A percentile compares a stretch with the other conserved stretches of the same genome.
phyloP scores from a whole-genome alignment of 2,888 invertebrate species.

The Epirrita christyi region DNA sequence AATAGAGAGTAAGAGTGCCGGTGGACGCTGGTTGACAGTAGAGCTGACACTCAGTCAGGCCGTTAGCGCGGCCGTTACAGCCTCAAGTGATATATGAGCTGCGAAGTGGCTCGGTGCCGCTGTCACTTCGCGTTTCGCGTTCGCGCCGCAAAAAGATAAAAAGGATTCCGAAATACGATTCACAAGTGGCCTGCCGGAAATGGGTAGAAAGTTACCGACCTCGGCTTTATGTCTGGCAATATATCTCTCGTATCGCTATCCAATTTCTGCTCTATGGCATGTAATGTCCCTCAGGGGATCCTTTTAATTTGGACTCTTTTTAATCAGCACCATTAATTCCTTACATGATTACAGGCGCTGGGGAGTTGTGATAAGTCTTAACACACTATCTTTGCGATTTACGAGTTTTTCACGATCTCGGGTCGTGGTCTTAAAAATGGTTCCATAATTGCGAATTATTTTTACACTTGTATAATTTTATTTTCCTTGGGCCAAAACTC shows the following conservation, averaged over 20 bases:
- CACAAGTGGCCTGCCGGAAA: conserved; percentile 82
- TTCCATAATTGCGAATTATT: background rate
- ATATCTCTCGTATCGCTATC: conserved; percentile 81
- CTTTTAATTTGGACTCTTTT: conserved; percentile 76
- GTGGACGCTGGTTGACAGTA: conserved; percentile 62
- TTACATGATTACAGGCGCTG: conserved; percentile 49
- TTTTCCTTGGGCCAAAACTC: background rate
- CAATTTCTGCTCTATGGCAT: conserved; percentile 82
- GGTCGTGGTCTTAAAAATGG: conserved; percentile 9
- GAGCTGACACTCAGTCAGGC: conserved; percentile 73
- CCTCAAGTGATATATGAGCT: conserved; percentile 81
- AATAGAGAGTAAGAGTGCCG: conserved; percentile 51
- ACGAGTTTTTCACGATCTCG: conserved; percentile 23
- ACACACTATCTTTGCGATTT: conserved; percentile 36
- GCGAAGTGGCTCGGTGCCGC: conserved; percentile 80
- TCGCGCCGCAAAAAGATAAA: conserved; percentile 80
- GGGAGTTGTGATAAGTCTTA: conserved; percentile 37
- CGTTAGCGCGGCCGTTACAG: conserved; percentile 78
- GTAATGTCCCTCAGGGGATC: conserved; percentile 74
- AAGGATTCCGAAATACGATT: conserved; percentile 82
- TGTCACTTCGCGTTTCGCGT: conserved; percentile 77
- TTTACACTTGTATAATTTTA: background rate
- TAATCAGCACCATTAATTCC: conserved; percentile 70
- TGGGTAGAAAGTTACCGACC: conserved; percentile 79
- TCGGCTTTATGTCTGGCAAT: conserved; percentile 79